Evolutionary conservation across 2,797 vertebrate species (phyloP), one percentile per base, ranked within the genome.

Genomic region (Acanthornis magna): DNA sequence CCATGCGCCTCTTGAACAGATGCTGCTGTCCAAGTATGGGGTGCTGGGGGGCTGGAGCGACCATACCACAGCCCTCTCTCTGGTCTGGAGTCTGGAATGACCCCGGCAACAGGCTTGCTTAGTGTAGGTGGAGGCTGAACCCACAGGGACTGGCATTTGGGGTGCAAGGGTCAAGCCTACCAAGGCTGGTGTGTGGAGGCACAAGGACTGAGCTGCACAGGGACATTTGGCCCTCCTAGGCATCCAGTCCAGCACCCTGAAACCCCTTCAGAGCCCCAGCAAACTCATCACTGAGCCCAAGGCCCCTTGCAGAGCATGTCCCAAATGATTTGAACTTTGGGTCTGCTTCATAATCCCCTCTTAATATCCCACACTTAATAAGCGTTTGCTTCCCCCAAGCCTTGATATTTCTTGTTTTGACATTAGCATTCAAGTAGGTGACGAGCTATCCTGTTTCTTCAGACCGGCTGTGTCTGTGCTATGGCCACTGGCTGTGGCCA

Each of bases 401-500:
- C 27, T 62, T 68, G 51, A 7, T 43, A 43, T 54, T 70, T 88
- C 32, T 63, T 68, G 17, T 78, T 81, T 89, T 71, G 55, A 18
- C 34, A 19, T 61, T 71, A 77, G 16, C 30, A 61, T 74, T 74
- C 53, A 57, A 67, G 65, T 8, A 60, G 27, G 38, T 77, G 79
- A 42, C 20, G 63, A 34, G 26, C 51, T 89, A 13, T 11, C 14
- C 5, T 5, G 7, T 60, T 55, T 80, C 38, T 32, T 50, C 57
- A 55, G 38, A 6, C 22, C 13, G 47, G 10, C 32, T 60, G 10
- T 58, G 30, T 60, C 77, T 63, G n/a, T 53, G 15, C 20, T 48
- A 1, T 1, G 11, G 21, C 29, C 2, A 1, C 53, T 81, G 58
- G 13, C 23, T 61, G 38, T 38, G 29, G 51, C 19, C 3, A 0